These are phyloP conservation scores for Caenorhabditis parvicauda DNA, from an alignment of 2,888 invertebrate species.

Conservation along the genomic window DNA sequence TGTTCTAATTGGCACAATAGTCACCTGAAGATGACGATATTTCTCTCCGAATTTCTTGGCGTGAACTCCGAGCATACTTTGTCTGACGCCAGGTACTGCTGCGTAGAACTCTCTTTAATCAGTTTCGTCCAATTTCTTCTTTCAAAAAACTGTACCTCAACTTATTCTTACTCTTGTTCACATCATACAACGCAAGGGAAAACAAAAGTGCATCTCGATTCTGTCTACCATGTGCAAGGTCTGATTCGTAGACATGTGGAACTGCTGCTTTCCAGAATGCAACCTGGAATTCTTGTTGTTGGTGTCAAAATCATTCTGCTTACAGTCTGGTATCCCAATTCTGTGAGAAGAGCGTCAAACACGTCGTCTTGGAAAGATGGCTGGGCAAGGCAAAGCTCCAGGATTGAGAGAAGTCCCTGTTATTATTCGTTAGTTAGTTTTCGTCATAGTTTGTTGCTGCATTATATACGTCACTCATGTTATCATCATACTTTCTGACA, in stretches of 20 bases:
- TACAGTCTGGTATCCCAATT: slow-evolving; percentile 50
- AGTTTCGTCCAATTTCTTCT: background rate
- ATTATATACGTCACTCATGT: background rate
- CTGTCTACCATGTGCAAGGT: slow-evolving; percentile 44
- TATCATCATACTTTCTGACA: no score
- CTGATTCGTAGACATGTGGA: slow-evolving; percentile 50
- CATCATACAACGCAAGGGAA: slow-evolving; percentile 51
- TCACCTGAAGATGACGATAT: slow-evolving; percentile 44
- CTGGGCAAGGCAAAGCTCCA: slow-evolving; percentile 48
- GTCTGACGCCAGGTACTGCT: slow-evolving; percentile 52
- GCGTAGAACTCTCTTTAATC: slow-evolving; percentile 51
- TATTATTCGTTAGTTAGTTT: slow-evolving; percentile 4
- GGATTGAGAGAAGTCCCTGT: slow-evolving; percentile 47
- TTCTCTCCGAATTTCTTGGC: slow-evolving; percentile 55
- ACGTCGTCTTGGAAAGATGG: slow-evolving; percentile 29
- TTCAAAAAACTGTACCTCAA: slow-evolving; percentile 18
- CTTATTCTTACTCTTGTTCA: slow-evolving; percentile 51
- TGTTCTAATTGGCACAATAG: background rate
- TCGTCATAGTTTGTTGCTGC: background rate
- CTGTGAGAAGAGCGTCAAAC: slow-evolving; percentile 42
- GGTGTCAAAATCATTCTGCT: slow-evolving; percentile 1
- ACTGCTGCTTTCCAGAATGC: slow-evolving; percentile 52
- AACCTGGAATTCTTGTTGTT: slow-evolving; percentile 18
- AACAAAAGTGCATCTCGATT: slow-evolving; percentile 53
- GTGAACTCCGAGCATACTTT: slow-evolving; percentile 51